Conservation (phyloP, 2,888 invertebrate species). For the Cerastis leucographa region DNA sequence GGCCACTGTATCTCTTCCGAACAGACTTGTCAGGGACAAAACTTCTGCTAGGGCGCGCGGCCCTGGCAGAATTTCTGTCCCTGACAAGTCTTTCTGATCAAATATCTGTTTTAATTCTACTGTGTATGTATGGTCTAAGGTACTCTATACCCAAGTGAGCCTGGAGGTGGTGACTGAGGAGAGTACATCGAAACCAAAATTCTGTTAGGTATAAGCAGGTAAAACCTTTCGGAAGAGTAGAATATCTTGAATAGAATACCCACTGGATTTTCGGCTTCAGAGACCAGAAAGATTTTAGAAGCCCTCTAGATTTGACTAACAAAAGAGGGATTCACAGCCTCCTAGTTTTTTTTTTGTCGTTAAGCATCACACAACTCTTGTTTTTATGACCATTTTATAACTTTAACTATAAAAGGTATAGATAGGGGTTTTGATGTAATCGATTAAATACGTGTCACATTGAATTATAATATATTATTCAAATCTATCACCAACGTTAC, state of each 20-base stretch:
- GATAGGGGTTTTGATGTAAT: neutral
- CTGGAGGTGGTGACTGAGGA: neutral
- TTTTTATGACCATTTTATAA: neutral
- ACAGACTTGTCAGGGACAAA: no score
- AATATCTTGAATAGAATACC: neutral
- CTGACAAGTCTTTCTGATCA: neutral
- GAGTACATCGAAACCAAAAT: neutral
- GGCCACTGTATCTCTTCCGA: no score
- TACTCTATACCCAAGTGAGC: neutral
- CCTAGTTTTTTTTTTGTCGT: slow-evolving; percentile 1
- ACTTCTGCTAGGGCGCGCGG: no score
- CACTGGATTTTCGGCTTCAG: slow-evolving; percentile 7
- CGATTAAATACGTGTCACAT: neutral
- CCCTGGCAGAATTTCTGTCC: no score
- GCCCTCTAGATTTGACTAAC: slow-evolving; percentile 1
- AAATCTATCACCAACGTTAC: slow-evolving; percentile 55
- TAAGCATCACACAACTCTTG: no score
- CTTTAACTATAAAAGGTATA: neutral
- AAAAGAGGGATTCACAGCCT: neutral
- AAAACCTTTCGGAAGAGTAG: neutral
- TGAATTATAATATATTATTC: slow-evolving; percentile 29
- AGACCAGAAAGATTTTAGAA: slow-evolving; percentile 7
- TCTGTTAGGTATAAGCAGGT: neutral
- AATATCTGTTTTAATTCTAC: neutral
- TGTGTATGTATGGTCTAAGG: neutral